Evolutionary conservation across 1,140 invertebrate genomes (phyloP), one percentile per base, ranked within the genome.

Genomic region (Battus philenor): DNA sequence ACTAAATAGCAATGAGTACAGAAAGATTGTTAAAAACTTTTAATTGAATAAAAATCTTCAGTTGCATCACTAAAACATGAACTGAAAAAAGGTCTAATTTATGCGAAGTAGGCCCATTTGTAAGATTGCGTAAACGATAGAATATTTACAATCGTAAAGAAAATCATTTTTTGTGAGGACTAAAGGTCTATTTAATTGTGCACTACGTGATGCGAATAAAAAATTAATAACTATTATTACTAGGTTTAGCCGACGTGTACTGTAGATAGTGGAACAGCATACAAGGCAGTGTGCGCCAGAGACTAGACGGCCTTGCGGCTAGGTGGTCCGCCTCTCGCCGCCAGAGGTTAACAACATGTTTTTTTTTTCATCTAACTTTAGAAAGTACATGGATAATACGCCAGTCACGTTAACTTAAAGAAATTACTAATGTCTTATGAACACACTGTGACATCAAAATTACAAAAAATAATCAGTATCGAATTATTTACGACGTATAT

Each of bases 321-420:
- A 66, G 55, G 66, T 68, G 63, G 75, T 68, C 72, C 58, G 67
- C 73, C 75, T 61, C 68, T 80, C 76, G 68, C 75, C 64, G 61
- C 69, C 73, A 79, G 79, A 83, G 76, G 76, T 79, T 76, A 83
- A 80, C 74, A 71, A 77, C 70, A 66, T 73, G 66, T 79, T 78
- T 77, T 67, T 72, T 74, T 77, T 67, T 72, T 74, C 55, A 73
- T 80, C 73, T 75, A 75, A 75, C 73, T 83, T 80, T 83, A 80
- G 79, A 83, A 83, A 83, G 79, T 62, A 32, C 24, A 9, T 11
- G 74, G 72, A 80, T 72, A 72, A 70, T 56, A 44, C 56, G 38
- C 51, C 48, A 58, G 44, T 64, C 68, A 49, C 53, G 38, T 24
- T 43, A 46, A 39, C 30, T 46, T 44, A 34, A 50, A 43, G 47